These are phyloP conservation scores for Sciurus niger DNA, from an alignment of 2,113 vertebrate species.

Conservation along the genomic window DNA sequence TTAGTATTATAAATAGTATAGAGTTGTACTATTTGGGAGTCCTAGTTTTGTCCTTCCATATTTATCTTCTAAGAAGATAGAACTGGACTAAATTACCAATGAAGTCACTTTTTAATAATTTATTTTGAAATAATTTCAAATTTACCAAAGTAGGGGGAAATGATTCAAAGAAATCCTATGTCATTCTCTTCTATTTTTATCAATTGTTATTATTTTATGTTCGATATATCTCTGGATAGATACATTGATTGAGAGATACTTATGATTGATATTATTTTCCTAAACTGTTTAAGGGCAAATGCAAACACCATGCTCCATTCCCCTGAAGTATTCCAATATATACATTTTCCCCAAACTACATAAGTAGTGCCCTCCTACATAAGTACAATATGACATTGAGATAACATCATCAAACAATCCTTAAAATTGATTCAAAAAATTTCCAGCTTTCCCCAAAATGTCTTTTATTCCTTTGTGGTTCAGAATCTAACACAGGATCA, in stretches of 20 bases:
- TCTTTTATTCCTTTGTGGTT: not conserved
- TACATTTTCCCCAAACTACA: not conserved
- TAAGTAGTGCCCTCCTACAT: not conserved
- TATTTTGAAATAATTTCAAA: constrained; percentile 58
- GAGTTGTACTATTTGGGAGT: not conserved
- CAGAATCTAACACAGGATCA: not conserved
- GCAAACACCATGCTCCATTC: not conserved
- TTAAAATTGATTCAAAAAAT: not conserved
- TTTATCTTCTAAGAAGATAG: not conserved
- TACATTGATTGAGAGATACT: not conserved
- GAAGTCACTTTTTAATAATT: constrained; percentile 18
- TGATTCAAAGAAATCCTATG: not conserved
- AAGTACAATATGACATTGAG: not conserved
- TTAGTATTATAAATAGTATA: no score
- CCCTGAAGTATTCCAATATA: not conserved
- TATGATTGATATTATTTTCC: not conserved
- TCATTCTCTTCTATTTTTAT: not conserved
- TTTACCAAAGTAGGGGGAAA: not conserved
- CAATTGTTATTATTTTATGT: not conserved
- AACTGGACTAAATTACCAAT: not conserved
- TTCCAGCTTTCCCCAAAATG: not conserved
- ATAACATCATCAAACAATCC: not conserved
- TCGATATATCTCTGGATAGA: not conserved
- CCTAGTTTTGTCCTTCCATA: not conserved
- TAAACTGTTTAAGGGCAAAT: constrained; percentile 23